Evolutionary conservation across 1,140 invertebrate species (phyloP).

Genomic region (Musca domestica): DNA sequence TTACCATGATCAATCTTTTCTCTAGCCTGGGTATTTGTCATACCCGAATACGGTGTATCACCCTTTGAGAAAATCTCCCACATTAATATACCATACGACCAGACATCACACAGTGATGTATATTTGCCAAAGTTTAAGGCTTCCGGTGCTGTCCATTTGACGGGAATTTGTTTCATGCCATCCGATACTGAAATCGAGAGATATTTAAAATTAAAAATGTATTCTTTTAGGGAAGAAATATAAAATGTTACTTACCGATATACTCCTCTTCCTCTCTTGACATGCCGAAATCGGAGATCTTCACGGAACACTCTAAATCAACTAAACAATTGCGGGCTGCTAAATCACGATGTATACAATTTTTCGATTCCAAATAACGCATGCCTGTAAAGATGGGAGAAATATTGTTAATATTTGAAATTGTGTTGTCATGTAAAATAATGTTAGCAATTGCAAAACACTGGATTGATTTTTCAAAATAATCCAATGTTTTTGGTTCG

Average conservation of each 20-base stretch:
- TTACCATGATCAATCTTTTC: conserved; percentile 90
- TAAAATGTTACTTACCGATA: conserved; percentile 56
- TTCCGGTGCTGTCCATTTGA: conserved; percentile 97
- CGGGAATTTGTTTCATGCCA: conserved; percentile 97
- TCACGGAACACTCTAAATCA: conserved; percentile 81
- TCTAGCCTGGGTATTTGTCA: conserved; percentile 82
- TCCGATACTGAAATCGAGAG: conserved; percentile 69
- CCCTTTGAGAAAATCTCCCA: conserved; percentile 97
- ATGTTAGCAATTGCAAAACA: too few relatives aligned
- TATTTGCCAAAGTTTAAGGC: conserved; percentile 94
- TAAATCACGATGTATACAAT: conserved; percentile 94
- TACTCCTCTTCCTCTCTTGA: conserved; percentile 96
- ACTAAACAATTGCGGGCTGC: conserved; percentile 86
- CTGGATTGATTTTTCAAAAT: not conserved
- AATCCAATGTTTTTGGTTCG: not conserved
- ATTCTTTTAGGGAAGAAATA: not conserved
- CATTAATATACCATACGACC: conserved; percentile 94
- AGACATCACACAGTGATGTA: conserved; percentile 96
- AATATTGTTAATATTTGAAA: too few relatives aligned
- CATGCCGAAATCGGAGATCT: conserved; percentile 98
- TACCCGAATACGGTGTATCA: conserved; percentile 89
- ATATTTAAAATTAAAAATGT: too few relatives aligned
- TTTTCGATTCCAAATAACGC: conserved; percentile 93
- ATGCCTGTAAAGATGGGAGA: conserved; percentile 59
- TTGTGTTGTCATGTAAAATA: too few relatives aligned